Percentiles rank a stretch among this genome's conserved stretches.
phyloP scores from a whole-genome alignment of 64 coral and sea anemone genomes.

The Dendronephthya gigantea region DNA sequence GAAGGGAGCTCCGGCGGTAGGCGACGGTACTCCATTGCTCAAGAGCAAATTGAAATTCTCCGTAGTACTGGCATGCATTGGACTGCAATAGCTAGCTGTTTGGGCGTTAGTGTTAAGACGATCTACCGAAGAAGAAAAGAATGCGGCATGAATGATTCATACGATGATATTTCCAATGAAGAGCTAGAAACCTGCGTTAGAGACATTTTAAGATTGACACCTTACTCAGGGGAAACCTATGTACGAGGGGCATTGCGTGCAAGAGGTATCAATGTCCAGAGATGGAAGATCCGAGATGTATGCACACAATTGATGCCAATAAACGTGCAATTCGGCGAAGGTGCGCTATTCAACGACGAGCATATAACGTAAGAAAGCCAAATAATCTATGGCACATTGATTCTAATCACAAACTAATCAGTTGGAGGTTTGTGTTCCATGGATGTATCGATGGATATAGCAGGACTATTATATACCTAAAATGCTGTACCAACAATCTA shows the following conservation, averaged over 20 bases:
- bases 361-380: background rate
- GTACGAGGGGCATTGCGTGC: background rate
- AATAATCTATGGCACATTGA: slow-evolving; percentile 2
- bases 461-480: slow-evolving; percentile 14
- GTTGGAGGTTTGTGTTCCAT: background rate
- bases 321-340: background rate
- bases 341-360: background rate
- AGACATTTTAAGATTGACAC: slow-evolving; percentile 25
- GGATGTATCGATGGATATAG: slow-evolving; percentile 23
- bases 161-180: background rate
- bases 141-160: too few relatives aligned
- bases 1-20: too few relatives aligned
- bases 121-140: too few relatives aligned
- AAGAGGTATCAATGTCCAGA: slow-evolving; percentile 21
- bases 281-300: slow-evolving; percentile 8
- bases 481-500: slow-evolving; percentile 2
- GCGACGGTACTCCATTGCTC: too few relatives aligned
- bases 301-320: background rate
- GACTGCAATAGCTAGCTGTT: too few relatives aligned
- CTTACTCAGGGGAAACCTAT: slow-evolving; percentile 29
- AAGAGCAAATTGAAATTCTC: too few relatives aligned
- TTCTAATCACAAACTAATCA: slow-evolving; percentile 2
- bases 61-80: too few relatives aligned
- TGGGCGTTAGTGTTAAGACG: too few relatives aligned
- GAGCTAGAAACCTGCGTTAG: slow-evolving; percentile 26